Evolutionary conservation across 53 echinoderm and acorn worm species (phyloP).

Genomic region (Holothuria scabra): DNA sequence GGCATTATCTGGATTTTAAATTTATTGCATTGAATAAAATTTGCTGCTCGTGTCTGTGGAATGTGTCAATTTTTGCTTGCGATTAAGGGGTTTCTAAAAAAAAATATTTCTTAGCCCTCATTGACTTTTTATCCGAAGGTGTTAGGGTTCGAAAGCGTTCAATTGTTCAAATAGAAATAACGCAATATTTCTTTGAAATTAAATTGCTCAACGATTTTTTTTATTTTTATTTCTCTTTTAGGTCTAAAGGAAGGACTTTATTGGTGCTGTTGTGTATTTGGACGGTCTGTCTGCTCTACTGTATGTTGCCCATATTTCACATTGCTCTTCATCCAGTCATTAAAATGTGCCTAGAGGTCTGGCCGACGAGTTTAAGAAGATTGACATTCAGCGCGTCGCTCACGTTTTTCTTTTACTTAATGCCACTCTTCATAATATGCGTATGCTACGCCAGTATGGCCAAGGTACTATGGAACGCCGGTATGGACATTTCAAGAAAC

Average conservation of each 20-base stretch:
- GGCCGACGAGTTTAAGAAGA: conserved; percentile 51
- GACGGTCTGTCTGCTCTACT: conserved; percentile 64
- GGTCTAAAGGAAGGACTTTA: conserved; percentile 73
- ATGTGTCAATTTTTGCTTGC: background rate
- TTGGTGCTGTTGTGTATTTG: conserved; percentile 69
- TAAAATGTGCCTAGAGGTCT: conserved; percentile 69
- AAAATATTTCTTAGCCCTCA: background rate
- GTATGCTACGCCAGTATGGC: conserved; percentile 91
- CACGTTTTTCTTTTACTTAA: conserved; percentile 78
- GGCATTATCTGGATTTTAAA: no score
- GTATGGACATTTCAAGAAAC: conserved; percentile 66
- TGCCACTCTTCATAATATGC: conserved; percentile 74
- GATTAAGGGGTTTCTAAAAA: background rate
- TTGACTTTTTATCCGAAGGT: background rate
- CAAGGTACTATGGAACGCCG: conserved; percentile 70
- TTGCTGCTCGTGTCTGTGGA: background rate
- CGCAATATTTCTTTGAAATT: no score
- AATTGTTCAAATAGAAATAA: no score
- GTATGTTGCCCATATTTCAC: conserved; percentile 46
- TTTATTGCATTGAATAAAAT: no score
- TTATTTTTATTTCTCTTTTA: conserved; percentile 32
- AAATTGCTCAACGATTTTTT: no score
- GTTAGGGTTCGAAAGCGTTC: background rate
- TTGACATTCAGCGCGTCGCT: conserved; percentile 64
- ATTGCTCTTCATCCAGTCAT: background rate